Conservation (phyloP, 30 jellyfish, hydroid and myxozoan genomes). For the Rhopilema esculentum region DNA sequence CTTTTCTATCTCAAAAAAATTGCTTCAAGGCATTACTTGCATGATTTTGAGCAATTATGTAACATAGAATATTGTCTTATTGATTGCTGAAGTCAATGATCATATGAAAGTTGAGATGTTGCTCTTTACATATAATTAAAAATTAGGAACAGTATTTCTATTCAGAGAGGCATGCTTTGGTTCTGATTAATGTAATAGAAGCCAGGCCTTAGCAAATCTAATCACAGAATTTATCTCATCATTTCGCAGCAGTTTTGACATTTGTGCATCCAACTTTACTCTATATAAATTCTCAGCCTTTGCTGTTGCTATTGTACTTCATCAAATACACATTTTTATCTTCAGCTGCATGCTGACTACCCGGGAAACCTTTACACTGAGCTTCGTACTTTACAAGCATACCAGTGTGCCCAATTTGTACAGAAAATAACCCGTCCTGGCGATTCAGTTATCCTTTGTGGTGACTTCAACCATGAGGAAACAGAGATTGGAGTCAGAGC, state of each 20-base stretch:
- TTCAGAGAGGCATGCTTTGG: no score
- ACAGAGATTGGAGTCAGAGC: slow-evolving; percentile 80
- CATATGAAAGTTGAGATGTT: no score
- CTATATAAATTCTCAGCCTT: not conserved
- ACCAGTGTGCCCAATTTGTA: slow-evolving; percentile 71
- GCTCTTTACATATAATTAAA: no score
- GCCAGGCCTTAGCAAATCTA: not conserved
- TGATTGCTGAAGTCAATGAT: no score
- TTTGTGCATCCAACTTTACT: no score
- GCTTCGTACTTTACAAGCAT: slow-evolving; percentile 84
- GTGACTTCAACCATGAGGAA: slow-evolving; percentile 84
- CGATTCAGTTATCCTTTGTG: slow-evolving; percentile 85
- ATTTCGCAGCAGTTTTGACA: not conserved
- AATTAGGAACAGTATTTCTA: no score
- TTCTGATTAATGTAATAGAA: no score
- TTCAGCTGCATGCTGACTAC: slow-evolving; percentile 89
- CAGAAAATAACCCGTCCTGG: slow-evolving; percentile 71
- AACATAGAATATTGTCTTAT: no score
- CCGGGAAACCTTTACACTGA: slow-evolving; percentile 64
- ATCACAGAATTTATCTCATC: not conserved
- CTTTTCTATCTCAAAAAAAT: no score
- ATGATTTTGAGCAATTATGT: no score
- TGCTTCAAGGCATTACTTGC: no score
- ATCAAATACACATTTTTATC: not conserved
- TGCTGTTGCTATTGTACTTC: no score